These are phyloP conservation scores for Poliocrania exsul DNA, from an alignment of 2,797 vertebrate genomes.

Conservation along the genomic window DNA sequence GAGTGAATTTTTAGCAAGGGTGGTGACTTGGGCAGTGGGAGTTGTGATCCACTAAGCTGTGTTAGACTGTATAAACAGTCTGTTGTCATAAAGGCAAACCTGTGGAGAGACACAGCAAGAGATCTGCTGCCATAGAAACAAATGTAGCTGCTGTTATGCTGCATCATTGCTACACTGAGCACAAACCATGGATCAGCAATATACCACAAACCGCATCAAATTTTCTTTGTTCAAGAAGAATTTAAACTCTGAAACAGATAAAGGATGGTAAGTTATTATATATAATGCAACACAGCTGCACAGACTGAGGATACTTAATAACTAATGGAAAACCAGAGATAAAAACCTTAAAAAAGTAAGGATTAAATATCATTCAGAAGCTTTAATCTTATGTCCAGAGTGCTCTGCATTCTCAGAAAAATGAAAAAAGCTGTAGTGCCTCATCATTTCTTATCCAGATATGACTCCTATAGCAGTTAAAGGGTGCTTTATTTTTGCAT, in stretches of 20 bases:
- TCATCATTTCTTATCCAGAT: background rate
- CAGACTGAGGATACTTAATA: background rate
- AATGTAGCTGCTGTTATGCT: background rate
- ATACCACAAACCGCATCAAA: background rate
- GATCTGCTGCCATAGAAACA: slow-evolving; percentile 65
- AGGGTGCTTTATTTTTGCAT: background rate
- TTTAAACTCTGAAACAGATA: background rate
- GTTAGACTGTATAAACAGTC: slow-evolving; percentile 6
- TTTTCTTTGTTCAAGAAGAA: background rate
- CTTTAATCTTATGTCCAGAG: background rate
- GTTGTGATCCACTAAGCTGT: background rate
- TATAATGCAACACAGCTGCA: background rate
- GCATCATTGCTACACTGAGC: background rate
- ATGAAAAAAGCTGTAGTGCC: background rate
- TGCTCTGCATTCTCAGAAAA: background rate
- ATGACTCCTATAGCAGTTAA: background rate
- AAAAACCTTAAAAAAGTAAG: background rate
- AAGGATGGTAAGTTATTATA: background rate
- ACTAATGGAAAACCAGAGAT: background rate
- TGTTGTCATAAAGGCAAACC: slow-evolving; percentile 15
- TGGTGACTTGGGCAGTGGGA: background rate
- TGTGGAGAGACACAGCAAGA: slow-evolving; percentile 3
- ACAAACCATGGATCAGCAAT: background rate
- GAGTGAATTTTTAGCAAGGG: background rate
- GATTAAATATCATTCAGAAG: background rate